These are phyloP conservation scores for Ciconia boyciana DNA, from an alignment of 2,113 vertebrate species.

Conservation along the genomic window DNA sequence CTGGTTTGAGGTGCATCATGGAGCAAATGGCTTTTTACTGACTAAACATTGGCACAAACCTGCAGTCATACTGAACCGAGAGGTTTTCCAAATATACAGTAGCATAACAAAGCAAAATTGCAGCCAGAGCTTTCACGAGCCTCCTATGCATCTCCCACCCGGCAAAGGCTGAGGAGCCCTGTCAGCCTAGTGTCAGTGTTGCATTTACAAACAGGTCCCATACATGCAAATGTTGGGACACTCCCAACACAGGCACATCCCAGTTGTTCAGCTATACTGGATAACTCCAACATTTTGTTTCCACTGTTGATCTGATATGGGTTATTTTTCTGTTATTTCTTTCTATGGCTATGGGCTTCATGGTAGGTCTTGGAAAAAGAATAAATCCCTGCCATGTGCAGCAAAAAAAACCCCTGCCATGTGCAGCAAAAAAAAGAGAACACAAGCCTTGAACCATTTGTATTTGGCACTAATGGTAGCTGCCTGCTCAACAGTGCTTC, in stretches of 20 bases:
- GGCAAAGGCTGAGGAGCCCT: background rate
- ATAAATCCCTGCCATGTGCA: background rate
- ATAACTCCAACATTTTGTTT: background rate
- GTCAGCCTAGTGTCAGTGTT: background rate
- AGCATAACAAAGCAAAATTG: background rate
- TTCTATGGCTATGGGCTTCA: background rate
- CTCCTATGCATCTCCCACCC: background rate
- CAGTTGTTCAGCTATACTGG: background rate
- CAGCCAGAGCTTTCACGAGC: background rate
- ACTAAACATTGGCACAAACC: background rate
- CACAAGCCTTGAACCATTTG: background rate
- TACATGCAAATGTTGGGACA: background rate
- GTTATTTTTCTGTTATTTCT: background rate
- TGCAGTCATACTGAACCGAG: rapidly evolving
- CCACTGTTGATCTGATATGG: background rate
- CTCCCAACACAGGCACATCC: too few relatives aligned
- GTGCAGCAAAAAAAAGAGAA: background rate
- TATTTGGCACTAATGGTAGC: background rate
- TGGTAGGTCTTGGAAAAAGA: background rate
- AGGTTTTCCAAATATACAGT: background rate
- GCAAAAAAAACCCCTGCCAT: background rate
- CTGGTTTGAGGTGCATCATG: background rate
- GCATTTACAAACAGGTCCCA: background rate
- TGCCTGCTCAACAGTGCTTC: background rate
- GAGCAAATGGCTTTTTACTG: background rate